phyloP scores from a whole-genome alignment of 2,797 vertebrate species.

The Myiotriccus ornatus region DNA sequence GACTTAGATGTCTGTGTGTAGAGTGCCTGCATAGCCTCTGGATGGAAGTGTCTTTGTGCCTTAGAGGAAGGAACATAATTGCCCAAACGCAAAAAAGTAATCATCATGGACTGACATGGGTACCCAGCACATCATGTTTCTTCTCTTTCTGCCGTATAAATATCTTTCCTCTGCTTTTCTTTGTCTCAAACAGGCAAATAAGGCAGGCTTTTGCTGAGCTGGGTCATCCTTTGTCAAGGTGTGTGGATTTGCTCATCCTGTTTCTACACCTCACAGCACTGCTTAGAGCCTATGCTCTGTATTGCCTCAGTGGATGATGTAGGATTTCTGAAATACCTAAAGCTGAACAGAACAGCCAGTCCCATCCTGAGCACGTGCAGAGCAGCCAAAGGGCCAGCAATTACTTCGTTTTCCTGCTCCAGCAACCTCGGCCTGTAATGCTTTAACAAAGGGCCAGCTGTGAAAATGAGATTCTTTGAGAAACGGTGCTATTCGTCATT shows the following conservation, averaged over 20 bases:
- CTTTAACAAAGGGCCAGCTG: not conserved
- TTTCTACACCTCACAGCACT: not conserved
- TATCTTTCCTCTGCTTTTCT: not conserved
- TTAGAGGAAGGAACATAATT: not conserved
- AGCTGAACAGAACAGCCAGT: not conserved
- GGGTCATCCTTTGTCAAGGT: not conserved
- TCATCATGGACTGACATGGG: not conserved
- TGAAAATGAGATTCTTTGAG: constrained; percentile 21
- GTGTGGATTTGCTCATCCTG: not conserved
- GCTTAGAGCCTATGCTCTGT: not conserved
- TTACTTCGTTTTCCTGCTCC: not conserved
- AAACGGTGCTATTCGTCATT: not conserved
- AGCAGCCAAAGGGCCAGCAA: not conserved
- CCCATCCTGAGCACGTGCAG: not conserved
- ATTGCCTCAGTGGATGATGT: not conserved
- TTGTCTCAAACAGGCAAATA: not conserved
- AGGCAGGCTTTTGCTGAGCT: not conserved
- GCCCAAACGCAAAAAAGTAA: not conserved
- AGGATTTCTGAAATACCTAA: not conserved
- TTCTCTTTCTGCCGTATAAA: not conserved
- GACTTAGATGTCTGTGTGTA: not conserved
- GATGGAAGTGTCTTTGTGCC: not conserved
- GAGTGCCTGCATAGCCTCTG: not conserved
- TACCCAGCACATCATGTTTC: not conserved
- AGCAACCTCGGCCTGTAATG: not conserved